Evolutionary conservation across 2,888 invertebrate species (phyloP).

Genomic region (Hyles lineata): DNA sequence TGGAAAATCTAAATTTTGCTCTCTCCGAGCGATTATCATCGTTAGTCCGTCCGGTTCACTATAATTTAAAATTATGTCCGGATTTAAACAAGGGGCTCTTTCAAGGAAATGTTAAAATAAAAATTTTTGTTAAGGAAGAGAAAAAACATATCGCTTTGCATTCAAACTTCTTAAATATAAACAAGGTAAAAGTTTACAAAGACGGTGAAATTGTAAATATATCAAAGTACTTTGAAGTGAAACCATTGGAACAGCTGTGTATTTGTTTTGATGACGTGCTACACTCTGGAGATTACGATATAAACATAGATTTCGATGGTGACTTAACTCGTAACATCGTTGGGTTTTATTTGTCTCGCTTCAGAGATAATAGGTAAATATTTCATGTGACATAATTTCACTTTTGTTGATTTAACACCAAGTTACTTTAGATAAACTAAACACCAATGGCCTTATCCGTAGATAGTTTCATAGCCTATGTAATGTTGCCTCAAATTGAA

Average conservation of each 20-base stretch:
- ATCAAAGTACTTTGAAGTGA: conserved; percentile 60
- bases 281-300: conserved; percentile 72
- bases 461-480: no score
- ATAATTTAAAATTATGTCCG: conserved; percentile 66
- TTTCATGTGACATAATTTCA: neutral
- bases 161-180: conserved; percentile 84
- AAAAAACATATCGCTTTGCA: conserved; percentile 83
- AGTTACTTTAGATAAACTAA: neutral
- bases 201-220: conserved; percentile 54
- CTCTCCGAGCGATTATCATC: conserved; percentile 64
- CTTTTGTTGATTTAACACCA: neutral
- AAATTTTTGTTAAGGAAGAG: conserved; percentile 65
- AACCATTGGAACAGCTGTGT: conserved; percentile 66
- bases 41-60: conserved; percentile 66
- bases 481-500: no score
- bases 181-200: conserved; percentile 62
- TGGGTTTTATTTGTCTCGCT: conserved; percentile 89
- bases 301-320: conserved; percentile 87
- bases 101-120: conserved; percentile 67
- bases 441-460: neutral
- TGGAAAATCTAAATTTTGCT: conserved; percentile 52
- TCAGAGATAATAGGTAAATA: conserved; percentile 79
- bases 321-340: conserved; percentile 87
- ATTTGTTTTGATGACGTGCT: conserved; percentile 61
- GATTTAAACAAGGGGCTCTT: conserved; percentile 63